phyloP scores from a whole-genome alignment of 2,797 vertebrate species.

The Rhynchotus rufescens region DNA sequence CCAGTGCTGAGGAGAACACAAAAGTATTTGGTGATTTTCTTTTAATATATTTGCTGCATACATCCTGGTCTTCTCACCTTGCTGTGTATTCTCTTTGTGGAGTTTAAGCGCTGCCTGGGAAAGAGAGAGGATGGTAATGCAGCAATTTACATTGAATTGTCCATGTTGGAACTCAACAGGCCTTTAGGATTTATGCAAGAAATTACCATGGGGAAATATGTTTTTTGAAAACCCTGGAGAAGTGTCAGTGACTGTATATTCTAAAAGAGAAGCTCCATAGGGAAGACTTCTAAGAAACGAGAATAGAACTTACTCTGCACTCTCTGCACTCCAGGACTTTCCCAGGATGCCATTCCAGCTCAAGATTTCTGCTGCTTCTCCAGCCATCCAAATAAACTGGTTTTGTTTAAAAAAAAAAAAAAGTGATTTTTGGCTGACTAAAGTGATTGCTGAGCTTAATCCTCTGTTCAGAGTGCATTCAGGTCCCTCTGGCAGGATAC shows the following conservation, averaged over 20 bases:
- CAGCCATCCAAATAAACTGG: not conserved
- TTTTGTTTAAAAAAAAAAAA: not conserved
- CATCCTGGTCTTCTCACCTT: not conserved
- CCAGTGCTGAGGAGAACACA: not conserved
- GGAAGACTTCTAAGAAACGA: not conserved
- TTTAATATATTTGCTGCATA: not conserved
- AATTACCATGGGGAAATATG: not conserved
- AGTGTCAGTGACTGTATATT: not conserved
- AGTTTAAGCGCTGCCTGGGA: not conserved
- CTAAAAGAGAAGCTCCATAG: not conserved
- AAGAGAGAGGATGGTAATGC: not conserved
- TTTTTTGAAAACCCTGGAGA: not conserved
- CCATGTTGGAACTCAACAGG: not conserved
- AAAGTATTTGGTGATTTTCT: not conserved
- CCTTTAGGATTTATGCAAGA: not conserved
- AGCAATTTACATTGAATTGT: not conserved
- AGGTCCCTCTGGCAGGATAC: no score
- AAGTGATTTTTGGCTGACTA: not conserved
- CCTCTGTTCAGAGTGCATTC: not conserved
- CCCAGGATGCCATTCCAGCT: not conserved
- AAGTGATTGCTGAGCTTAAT: not conserved
- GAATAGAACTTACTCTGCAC: not conserved
- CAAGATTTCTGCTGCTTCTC: not conserved
- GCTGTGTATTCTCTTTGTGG: not conserved
- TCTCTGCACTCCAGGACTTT: not conserved